Evolutionary conservation across 2,888 invertebrate genomes (phyloP).

Genomic region (Standfussiana lucernea): DNA sequence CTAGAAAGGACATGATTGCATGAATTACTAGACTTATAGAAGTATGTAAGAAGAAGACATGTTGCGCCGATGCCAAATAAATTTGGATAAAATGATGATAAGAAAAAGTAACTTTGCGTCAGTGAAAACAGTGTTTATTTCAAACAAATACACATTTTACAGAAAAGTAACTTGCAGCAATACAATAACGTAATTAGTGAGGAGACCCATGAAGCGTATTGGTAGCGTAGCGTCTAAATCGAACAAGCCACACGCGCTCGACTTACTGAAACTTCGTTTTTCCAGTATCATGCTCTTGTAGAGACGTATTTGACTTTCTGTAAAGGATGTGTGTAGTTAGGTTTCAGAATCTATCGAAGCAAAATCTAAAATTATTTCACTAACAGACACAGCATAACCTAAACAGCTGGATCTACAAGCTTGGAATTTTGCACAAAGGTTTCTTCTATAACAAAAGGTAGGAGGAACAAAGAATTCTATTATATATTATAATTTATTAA

Average conservation of each 20-base stretch:
- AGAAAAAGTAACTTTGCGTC: not conserved
- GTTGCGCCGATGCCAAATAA: not conserved
- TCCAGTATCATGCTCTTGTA: slow-evolving; percentile 1
- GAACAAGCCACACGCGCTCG: slow-evolving; percentile 14
- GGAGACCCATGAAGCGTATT: not conserved
- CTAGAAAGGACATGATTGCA: too few species aligned
- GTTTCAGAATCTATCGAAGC: not conserved
- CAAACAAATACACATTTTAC: not conserved
- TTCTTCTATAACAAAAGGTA: not conserved
- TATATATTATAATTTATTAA: too few species aligned
- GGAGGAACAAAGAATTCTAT: too few species aligned
- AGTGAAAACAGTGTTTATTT: not conserved
- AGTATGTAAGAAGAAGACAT: too few species aligned
- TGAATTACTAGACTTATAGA: too few species aligned
- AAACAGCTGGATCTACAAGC: not conserved
- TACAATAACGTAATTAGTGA: not conserved
- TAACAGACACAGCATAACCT: not conserved
- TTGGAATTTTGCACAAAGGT: not conserved
- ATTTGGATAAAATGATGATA: not conserved
- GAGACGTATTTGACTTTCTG: slow-evolving; percentile 19
- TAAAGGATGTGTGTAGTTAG: not conserved
- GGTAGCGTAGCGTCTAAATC: slow-evolving; percentile 5
- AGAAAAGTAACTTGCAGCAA: not conserved
- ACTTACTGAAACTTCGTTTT: slow-evolving; percentile 12
- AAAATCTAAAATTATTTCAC: not conserved